Evolutionary conservation across 2,888 invertebrate genomes (phyloP), one percentile per base, ranked within the genome.

Genomic region (Eretmocerus hayati): DNA sequence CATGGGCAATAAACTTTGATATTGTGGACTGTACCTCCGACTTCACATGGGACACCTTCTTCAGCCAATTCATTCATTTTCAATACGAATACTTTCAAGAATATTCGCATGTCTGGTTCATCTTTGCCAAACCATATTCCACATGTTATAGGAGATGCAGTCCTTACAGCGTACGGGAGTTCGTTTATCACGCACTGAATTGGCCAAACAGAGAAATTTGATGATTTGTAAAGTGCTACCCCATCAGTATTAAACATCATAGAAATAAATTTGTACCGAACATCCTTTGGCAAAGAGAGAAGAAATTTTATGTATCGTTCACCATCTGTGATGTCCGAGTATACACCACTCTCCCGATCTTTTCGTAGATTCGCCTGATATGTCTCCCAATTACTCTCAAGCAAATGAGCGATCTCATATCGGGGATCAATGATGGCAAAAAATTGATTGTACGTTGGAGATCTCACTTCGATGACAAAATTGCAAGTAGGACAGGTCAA

Each of bases 211-310:
- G 39, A 32, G 22, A 46, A 46, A 18, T 31, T 39, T 2, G 39
- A 39, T 16, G 32, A 39, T 39, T 46, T 16, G 9, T 32, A 46
- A 3, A 46, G n/a, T 9, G 39, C 39, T 22, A 32, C 15, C 2
- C 45, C 45, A 21, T 46, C 45, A 18, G 22, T 46, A n/a, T 39
- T 46, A 13, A 46, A 46, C 6, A 23, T 39, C 30, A 15, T 11
- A 9, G 45, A 39, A 2, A n/a, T 18, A 19, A 4, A 43, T 18
- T 2, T 2, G n/a, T n/a, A n/a, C 11, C 26, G 6, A 6, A 9
- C 26, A 11, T 9, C 11, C 11, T 26, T 11, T 26, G 26, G 26
- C 11, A 26, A 26, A 9, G 6, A 9, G 11, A 9, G 11, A 9
- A 6, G 26, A 1, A 26, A 26, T 26, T 26, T 6, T 1, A 1